Base-by-base conservation (phyloP, 2,888 invertebrate species). In the Iselma pallidipennis region DNA sequence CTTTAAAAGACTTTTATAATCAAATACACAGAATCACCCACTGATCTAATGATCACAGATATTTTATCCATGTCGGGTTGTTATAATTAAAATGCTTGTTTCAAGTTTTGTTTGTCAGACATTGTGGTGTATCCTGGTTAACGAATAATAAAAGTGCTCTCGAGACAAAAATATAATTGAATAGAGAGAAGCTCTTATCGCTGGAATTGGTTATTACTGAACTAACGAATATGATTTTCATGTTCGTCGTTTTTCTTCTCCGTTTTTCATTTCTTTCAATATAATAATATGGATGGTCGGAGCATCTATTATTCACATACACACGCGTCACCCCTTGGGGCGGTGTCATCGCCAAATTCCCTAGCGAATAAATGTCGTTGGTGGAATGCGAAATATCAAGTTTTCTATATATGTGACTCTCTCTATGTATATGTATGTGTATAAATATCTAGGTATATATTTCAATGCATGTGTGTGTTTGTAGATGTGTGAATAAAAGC, bases 401-500 rank as follows among this genome's bases (percentile, higher is more conserved):
- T 21, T 45, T 45, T 45, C 45, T 45, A 42, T 42, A 42, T 42
- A 42, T 21, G 16, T 19, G 1, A 1, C 10, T 10, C 5, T 45
- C 4, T 21, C 1, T 21, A 21, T 4, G 21, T 12, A 45, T 10
- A 19, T 4, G 3, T 31, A 12, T 19, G 9, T 19, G 19, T 37
- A 37, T 37, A 9, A 9, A 14, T 16, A 19, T 16, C 2, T 37
- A 4, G 16, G 1, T 37, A 2, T 14, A 19, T 37, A 2, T 37
- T 7, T 37, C 7, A 9, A 19, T 37, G 3, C 14, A 14, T 33
- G 14, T 33, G 4, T 33, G 14, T 33, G 31, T 33, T 4, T 31
- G 29, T 45, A 10, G 9, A 19, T 42, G 10, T 19, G 66, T 60
- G 67, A 67, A 67, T 66, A 64, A 67, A 66, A 61, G 57, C 68